Conservation (phyloP, 2,888 invertebrate species). For the Eutolmus rufibarbis region DNA sequence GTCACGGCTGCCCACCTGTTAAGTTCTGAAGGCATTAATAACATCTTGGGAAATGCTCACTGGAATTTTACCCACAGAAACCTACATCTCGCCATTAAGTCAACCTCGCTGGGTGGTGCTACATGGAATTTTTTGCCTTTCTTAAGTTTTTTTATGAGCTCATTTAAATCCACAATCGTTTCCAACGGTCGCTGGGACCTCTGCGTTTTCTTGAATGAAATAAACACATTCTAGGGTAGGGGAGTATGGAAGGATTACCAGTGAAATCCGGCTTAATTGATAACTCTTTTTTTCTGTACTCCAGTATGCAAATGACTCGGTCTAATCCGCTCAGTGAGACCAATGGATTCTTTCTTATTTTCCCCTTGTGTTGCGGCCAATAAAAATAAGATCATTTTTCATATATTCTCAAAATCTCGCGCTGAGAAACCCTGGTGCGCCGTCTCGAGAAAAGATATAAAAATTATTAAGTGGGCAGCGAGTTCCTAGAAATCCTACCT, state of each 20-base stretch:
- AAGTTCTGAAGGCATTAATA: conserved; percentile 40
- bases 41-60: conserved; percentile 36
- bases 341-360: not conserved
- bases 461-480: conserved; percentile 3
- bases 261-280: not conserved
- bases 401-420: not conserved
- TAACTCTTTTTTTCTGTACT: not conserved
- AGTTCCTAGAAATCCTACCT: conserved; percentile 38
- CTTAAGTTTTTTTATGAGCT: not conserved
- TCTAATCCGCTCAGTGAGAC: not conserved
- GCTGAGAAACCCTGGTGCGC: not conserved
- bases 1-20: conserved; percentile 36
- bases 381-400: not conserved
- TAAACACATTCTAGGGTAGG: not conserved
- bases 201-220: not conserved
- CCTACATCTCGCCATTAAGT: conserved; percentile 31
- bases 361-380: not conserved
- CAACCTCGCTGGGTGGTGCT: conserved; percentile 5
- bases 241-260: not conserved
- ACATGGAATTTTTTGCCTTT: not conserved
- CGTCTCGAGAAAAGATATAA: not conserved
- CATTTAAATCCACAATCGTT: not conserved
- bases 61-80: conserved; percentile 28
- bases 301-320: not conserved
- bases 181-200: not conserved